phyloP scores from a whole-genome alignment of 2,797 vertebrate species.

The Garrulus glandarius region DNA sequence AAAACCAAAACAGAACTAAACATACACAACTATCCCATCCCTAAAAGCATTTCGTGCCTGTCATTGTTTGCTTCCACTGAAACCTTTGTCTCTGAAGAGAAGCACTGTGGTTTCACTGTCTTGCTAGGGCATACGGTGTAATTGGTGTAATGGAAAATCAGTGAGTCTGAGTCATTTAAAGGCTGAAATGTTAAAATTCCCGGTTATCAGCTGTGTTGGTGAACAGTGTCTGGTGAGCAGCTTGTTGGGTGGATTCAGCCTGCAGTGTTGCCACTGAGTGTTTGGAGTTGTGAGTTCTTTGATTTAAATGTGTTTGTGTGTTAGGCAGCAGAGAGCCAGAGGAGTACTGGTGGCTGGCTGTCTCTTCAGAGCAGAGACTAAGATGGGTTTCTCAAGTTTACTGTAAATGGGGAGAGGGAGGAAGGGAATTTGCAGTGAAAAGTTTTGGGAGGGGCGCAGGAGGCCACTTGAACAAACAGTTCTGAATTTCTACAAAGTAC shows the following conservation, averaged over 20 bases:
- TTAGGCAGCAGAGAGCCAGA: neutral
- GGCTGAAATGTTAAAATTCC: neutral
- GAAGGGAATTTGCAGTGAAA: neutral
- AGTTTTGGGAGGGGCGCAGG: neutral
- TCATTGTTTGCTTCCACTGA: neutral
- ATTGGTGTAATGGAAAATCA: neutral
- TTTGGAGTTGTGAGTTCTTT: neutral
- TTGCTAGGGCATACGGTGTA: neutral
- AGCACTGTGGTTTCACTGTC: neutral
- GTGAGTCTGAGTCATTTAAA: neutral
- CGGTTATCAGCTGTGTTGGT: neutral
- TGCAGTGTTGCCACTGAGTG: neutral
- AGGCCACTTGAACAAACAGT: neutral
- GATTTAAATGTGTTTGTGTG: neutral
- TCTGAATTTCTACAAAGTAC: neutral
- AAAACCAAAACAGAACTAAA: neutral
- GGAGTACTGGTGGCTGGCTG: neutral
- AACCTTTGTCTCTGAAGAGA: neutral
- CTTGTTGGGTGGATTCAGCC: neutral
- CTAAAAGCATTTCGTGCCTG: neutral
- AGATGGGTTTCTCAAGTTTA: neutral
- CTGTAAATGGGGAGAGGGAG: neutral
- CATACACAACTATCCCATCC: rapidly evolving
- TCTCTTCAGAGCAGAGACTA: neutral
- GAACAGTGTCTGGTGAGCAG: neutral